Percentiles rank a stretch among this genome's conserved stretches.
Evolutionary conservation across 2,797 vertebrate species (phyloP).

Genomic region (Hoplostethus atlanticus): DNA sequence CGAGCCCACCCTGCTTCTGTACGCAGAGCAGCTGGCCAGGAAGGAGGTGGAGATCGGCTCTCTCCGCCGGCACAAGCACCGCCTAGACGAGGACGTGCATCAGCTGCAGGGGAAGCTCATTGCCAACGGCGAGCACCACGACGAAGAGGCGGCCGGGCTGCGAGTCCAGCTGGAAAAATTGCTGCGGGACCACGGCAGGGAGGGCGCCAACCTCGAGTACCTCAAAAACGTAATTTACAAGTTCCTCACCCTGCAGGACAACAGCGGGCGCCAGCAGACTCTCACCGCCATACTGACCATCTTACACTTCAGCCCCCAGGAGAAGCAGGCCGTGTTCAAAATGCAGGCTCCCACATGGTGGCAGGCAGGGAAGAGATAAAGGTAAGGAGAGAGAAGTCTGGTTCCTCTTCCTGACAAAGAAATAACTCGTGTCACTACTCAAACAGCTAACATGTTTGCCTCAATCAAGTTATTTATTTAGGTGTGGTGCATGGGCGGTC

Average conservation of each 20-base stretch:
- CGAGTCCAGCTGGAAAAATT: slow-evolving; percentile 85
- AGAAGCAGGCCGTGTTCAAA: slow-evolving; percentile 84
- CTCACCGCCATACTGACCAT: slow-evolving; percentile 93
- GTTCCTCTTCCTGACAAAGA: neutral
- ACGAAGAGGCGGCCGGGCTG: slow-evolving; percentile 81
- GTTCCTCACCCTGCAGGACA: slow-evolving; percentile 91
- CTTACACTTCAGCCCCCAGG: slow-evolving; percentile 95
- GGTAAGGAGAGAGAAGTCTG: neutral
- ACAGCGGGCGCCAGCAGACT: slow-evolving; percentile 91
- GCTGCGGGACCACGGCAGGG: slow-evolving; percentile 88
- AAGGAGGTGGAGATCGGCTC: slow-evolving; percentile 89
- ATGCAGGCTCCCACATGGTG: slow-evolving; percentile 86
- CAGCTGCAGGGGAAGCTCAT: slow-evolving; percentile 86
- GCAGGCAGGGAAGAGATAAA: slow-evolving; percentile 76
- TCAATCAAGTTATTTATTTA: slow-evolving; percentile 22
- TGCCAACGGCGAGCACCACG: slow-evolving; percentile 84
- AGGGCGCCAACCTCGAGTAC: slow-evolving; percentile 96
- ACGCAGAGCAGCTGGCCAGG: slow-evolving; percentile 92
- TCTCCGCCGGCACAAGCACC: slow-evolving; percentile 88
- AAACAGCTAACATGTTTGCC: neutral
- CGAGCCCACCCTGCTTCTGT: slow-evolving; percentile 91
- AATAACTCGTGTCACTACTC: neutral
- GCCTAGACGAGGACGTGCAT: slow-evolving; percentile 87
- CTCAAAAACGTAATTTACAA: slow-evolving; percentile 94
- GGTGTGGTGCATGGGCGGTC: slow-evolving; percentile 2